These are phyloP conservation scores for Lipotes vexillifer DNA, from an alignment of 2,113 vertebrate species.

Conservation along the genomic window DNA sequence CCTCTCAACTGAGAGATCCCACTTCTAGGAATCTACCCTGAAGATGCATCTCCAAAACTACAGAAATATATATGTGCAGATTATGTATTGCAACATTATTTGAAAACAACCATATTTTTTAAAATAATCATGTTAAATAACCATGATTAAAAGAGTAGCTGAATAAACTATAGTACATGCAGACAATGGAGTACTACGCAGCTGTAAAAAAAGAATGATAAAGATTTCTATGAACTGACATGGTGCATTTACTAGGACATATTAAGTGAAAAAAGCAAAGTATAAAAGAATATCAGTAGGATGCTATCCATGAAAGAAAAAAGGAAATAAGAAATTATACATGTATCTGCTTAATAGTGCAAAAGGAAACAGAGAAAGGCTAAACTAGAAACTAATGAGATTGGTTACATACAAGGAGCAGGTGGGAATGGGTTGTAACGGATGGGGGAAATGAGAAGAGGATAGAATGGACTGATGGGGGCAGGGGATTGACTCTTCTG, in stretches of 20 bases:
- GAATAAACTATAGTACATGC: not conserved
- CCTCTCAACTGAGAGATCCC: not conserved
- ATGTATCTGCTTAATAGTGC: not conserved
- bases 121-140: not conserved
- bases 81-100: not conserved
- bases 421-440: not conserved
- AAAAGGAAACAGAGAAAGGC: not conserved
- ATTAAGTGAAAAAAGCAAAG: not conserved
- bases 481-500: not conserved
- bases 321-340: not conserved
- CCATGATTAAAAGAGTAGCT: not conserved
- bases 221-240: not conserved
- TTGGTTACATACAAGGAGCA: not conserved
- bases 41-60: not conserved
- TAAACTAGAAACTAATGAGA: not conserved
- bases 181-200: not conserved
- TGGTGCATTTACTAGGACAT: not conserved
- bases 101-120: not conserved
- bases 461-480: not conserved
- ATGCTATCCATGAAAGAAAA: not conserved
- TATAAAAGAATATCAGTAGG: not conserved
- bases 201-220: not conserved
- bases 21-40: not conserved
- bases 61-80: not conserved
- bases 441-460: not conserved